A percentile compares a stretch with the other conserved stretches of the same genome.
Conservation (phyloP, 2,797 vertebrate species). For the Notolepis coatsorum region DNA sequence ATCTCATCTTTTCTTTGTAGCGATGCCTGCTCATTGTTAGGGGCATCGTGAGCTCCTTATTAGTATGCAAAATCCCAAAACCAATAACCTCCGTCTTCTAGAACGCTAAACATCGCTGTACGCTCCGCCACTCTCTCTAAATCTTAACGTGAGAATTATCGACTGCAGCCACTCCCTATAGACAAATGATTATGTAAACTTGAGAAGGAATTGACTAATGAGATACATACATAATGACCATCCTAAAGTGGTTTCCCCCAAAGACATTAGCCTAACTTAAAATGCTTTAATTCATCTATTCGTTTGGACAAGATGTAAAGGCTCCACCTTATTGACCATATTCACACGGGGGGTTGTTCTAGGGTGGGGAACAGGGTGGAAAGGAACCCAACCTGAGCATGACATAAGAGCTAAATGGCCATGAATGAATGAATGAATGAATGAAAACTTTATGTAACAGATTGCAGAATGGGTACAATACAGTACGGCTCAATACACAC, state of each 20-base stretch:
- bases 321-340: constrained; percentile 14
- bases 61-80: constrained; percentile 66
- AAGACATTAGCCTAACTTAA: no score
- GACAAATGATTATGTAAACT: constrained; percentile 41
- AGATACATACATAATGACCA: not conserved
- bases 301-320: no score
- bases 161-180: constrained; percentile 22
- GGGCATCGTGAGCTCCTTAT: constrained; percentile 70
- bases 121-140: constrained; percentile 37
- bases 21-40: constrained; percentile 56
- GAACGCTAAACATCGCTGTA: constrained; percentile 39
- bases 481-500: no score
- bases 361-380: no score
- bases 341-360: no score
- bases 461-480: no score
- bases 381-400: no score
- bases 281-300: constrained; percentile 3
- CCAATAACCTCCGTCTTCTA: constrained; percentile 68
- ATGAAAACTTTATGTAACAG: no score
- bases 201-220: constrained; percentile 10
- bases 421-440: no score
- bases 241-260: no score
- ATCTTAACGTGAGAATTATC: constrained; percentile 31
- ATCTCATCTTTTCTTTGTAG: constrained; percentile 54
- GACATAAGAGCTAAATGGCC: no score